Evolutionary conservation across 2,888 invertebrate genomes (phyloP), one percentile per base, ranked within the genome.

Genomic region (Sepiola atlantica): DNA sequence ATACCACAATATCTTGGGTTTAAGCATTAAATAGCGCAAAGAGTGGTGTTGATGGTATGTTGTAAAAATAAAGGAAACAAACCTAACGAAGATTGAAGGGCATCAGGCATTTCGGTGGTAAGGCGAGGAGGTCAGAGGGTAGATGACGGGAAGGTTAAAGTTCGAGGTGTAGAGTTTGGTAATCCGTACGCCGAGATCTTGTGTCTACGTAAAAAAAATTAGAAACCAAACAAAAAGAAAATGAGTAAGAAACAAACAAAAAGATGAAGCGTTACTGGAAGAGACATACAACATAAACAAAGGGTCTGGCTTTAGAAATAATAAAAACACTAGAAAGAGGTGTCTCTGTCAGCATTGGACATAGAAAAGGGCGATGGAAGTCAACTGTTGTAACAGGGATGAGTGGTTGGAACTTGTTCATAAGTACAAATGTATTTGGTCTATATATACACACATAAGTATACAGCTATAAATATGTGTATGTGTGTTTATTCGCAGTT

Each of bases 291-390:
- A 32, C 77, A 77, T 77, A 77, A 77, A 77, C 77, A 77, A 77
- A 14, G 16, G 77, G n/a, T 4, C 32, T 77, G 77, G n/a, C 14
- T 77, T 77, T n/a, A 77, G 77, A 77, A 32, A 77, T 77, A 77
- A 77, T 77, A 32, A n/a, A 77, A 77, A 77, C 77, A 77, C 77
- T 77, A 77, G 77, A 77, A 77, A 77, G 32, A 77, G 77, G 77
- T 77, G n/a, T n/a, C 77, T 77, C 32, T n/a, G 77, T 77, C n/a
- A 77, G n/a, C 77, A n/a, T n/a, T 77, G n/a, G 77, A 32, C 77
- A 32, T 4, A 45, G 45, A 14, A 32, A 77, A 32, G n/a, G 77
- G 77, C 32, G 77, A 77, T 77, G n/a, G 77, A 16, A 21, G n/a
- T 32, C n/a, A 32, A 32, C n/a, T 77, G 16, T 16, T 77, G n/a